Conservation (phyloP, 2,888 invertebrate species). For the Lumbricus terrestris region DNA sequence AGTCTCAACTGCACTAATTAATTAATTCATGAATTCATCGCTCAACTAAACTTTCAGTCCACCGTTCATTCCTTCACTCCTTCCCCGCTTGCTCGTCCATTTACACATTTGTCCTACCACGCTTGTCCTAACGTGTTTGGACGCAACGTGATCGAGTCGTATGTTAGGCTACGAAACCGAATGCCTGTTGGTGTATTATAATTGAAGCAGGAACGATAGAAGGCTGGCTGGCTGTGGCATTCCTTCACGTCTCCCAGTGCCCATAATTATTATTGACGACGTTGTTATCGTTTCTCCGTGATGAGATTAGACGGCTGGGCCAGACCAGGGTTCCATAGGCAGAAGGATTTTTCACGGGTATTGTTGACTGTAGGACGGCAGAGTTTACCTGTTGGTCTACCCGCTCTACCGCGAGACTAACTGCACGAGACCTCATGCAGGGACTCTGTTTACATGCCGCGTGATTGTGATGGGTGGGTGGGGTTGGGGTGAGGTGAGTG, state of each 20-base stretch:
- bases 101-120: neutral
- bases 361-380: neutral
- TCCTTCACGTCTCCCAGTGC: neutral
- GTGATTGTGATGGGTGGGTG: neutral
- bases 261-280: neutral
- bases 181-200: neutral
- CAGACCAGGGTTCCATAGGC: neutral
- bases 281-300: neutral
- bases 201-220: neutral
- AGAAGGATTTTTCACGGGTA: neutral
- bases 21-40: neutral
- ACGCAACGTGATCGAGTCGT: neutral
- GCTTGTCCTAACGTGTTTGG: neutral
- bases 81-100: neutral
- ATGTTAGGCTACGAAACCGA: neutral
- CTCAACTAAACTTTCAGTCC: neutral
- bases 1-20: neutral
- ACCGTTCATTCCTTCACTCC: neutral
- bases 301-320: neutral
- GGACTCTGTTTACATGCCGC: neutral
- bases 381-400: neutral
- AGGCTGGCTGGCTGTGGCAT: neutral
- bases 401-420: neutral
- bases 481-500: neutral
- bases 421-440: neutral